These are phyloP conservation scores for Aphelenchoides fujianensis DNA, from an alignment of 1,140 invertebrate genomes.

Conservation along the genomic window DNA sequence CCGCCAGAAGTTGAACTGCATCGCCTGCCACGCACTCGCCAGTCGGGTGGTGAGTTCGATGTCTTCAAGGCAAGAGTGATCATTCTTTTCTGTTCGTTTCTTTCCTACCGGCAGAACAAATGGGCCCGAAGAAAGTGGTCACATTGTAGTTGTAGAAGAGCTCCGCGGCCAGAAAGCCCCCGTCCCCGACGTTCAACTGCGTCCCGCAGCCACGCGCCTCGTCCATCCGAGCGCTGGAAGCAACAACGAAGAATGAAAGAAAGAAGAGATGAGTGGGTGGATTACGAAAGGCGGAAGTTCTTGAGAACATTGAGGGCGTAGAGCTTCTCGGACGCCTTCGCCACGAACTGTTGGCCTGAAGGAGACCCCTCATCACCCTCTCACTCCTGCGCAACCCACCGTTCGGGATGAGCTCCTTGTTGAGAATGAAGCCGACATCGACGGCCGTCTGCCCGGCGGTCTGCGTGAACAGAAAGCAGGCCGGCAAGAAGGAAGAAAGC, in stretches of 20 bases:
- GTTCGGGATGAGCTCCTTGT: neutral
- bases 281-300: neutral
- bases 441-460: neutral
- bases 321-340: neutral
- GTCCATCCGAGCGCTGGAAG: neutral
- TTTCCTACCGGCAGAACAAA: conserved; percentile 23
- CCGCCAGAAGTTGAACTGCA: conserved; percentile 44
- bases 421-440: conserved; percentile 8
- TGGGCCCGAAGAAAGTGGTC: conserved; percentile 43
- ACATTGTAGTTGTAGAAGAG: conserved; percentile 33
- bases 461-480: neutral
- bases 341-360: conserved; percentile 3
- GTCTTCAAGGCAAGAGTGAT: conserved; percentile 20
- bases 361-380: too few relatives aligned
- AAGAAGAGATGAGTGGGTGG: too few relatives aligned
- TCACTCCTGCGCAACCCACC: too few relatives aligned
- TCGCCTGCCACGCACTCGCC: conserved; percentile 15
- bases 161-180: conserved; percentile 23
- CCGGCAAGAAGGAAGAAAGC: neutral
- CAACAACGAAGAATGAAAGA: too few relatives aligned
- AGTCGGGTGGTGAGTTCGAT: conserved; percentile 26
- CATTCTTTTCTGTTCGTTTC: neutral
- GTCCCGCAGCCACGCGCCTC: neutral
- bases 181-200: conserved; percentile 3
- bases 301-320: neutral